Conservation (phyloP, 1,140 invertebrate species). For the Philopotamus ludificatus region DNA sequence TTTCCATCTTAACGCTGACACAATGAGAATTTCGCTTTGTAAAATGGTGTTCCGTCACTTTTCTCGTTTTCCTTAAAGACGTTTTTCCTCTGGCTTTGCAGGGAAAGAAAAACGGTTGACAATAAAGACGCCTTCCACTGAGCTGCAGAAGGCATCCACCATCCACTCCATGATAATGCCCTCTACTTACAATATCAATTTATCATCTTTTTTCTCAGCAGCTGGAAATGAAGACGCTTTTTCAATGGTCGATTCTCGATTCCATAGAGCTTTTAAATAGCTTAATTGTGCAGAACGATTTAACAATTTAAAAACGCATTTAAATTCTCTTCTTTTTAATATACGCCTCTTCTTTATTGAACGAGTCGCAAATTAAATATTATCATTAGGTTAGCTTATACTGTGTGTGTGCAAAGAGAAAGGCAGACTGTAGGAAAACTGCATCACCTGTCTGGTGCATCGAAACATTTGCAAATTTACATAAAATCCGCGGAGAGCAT, state of each 20-base stretch:
- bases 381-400: constrained; percentile 28
- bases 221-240: background rate
- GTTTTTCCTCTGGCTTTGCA: background rate
- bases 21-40: constrained; percentile 28
- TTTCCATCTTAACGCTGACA: constrained; percentile 13
- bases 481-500: constrained; percentile 35
- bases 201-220: constrained; percentile 32
- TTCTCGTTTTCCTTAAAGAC: background rate
- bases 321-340: background rate
- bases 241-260: constrained; percentile 4
- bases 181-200: constrained; percentile 33
- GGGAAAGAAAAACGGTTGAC: constrained; percentile 24
- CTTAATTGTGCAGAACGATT: too few species aligned
- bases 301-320: too few species aligned
- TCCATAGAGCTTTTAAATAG: too few species aligned
- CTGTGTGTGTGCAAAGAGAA: background rate
- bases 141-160: constrained; percentile 12
- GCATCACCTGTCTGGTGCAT: constrained; percentile 29
- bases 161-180: constrained; percentile 26
- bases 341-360: background rate
- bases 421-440: background rate
- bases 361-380: constrained; percentile 35
- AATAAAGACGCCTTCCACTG: constrained; percentile 25
- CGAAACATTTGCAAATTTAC: constrained; percentile 34
- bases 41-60: constrained; percentile 12